Conservation (phyloP, 2,888 invertebrate species). For the Clivina fossor region DNA sequence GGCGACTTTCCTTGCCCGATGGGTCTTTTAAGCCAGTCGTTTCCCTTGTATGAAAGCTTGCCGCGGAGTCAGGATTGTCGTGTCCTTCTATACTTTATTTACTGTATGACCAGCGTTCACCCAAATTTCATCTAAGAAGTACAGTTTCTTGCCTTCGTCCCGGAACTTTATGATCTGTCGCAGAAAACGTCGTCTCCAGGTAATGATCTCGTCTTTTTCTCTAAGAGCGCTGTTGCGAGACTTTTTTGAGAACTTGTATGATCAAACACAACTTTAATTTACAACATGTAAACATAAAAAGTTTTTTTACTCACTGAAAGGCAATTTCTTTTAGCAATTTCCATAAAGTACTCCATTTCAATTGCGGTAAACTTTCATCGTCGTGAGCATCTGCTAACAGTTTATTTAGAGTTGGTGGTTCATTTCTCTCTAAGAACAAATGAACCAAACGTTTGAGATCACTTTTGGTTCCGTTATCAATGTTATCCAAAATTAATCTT, state of each 20-base stretch:
- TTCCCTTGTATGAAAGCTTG: constrained; percentile 6
- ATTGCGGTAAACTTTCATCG: neutral
- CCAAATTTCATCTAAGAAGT: too few relatives aligned
- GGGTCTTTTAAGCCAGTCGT: constrained; percentile 13
- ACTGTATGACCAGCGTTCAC: constrained; percentile 9
- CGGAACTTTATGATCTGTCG: too few relatives aligned
- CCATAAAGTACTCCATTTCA: constrained; percentile 11
- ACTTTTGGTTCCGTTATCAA: constrained; percentile 7
- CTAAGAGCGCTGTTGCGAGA: constrained; percentile 4
- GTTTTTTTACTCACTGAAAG: neutral
- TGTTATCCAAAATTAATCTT: constrained; percentile 14
- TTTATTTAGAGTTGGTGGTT: constrained; percentile 8
- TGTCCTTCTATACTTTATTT: constrained; percentile 15
- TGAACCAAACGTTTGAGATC: neutral
- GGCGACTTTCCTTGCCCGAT: too few relatives aligned
- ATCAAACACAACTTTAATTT: neutral
- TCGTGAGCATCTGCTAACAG: constrained; percentile 2
- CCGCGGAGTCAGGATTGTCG: constrained; percentile 5
- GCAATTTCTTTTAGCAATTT: constrained; percentile 3
- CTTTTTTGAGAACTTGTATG: neutral
- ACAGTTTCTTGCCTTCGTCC: too few relatives aligned
- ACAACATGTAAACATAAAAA: too few relatives aligned
- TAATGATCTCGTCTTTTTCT: neutral
- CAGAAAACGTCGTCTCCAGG: too few relatives aligned
- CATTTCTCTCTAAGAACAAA: constrained; percentile 11